Evolutionary conservation across 2,797 vertebrate genomes (phyloP).

Genomic region (Chromis chromis): DNA sequence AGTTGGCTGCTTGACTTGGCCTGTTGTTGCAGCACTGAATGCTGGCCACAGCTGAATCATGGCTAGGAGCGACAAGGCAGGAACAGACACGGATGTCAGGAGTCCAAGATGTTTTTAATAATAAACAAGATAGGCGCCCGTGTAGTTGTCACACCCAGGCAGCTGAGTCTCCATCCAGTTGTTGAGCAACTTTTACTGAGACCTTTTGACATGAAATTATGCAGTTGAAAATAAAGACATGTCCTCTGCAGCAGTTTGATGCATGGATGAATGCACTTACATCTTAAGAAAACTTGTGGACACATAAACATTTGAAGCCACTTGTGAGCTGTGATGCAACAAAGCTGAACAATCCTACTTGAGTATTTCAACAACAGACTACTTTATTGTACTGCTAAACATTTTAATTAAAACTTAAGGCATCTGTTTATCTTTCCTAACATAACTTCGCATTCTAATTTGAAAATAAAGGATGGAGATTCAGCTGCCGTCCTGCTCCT

Average conservation of each 20-base stretch:
- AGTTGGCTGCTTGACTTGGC: slow-evolving; percentile 52
- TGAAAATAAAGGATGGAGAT: slow-evolving; percentile 14
- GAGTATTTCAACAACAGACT: not conserved
- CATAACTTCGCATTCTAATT: not conserved
- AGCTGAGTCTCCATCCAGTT: slow-evolving; percentile 34
- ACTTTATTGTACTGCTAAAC: no score
- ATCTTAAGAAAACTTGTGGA: not conserved
- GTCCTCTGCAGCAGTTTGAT: not conserved
- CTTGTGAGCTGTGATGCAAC: not conserved
- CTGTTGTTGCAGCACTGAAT: slow-evolving; percentile 39
- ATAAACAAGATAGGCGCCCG: not conserved
- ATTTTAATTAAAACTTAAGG: not conserved
- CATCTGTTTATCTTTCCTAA: not conserved
- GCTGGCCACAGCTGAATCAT: slow-evolving; percentile 33
- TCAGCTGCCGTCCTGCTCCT: slow-evolving; percentile 17
- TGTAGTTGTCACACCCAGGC: slow-evolving; percentile 8
- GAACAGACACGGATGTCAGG: slow-evolving; percentile 21
- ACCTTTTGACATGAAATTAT: not conserved
- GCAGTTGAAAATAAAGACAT: not conserved
- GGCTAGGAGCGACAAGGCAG: not conserved
- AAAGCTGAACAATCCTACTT: not conserved
- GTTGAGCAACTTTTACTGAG: not conserved
- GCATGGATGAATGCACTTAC: not conserved
- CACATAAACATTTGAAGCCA: not conserved
- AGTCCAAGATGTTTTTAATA: slow-evolving; percentile 19